phyloP scores from a whole-genome alignment of 2,113 vertebrate species.

The Neodon shergylaensis region DNA sequence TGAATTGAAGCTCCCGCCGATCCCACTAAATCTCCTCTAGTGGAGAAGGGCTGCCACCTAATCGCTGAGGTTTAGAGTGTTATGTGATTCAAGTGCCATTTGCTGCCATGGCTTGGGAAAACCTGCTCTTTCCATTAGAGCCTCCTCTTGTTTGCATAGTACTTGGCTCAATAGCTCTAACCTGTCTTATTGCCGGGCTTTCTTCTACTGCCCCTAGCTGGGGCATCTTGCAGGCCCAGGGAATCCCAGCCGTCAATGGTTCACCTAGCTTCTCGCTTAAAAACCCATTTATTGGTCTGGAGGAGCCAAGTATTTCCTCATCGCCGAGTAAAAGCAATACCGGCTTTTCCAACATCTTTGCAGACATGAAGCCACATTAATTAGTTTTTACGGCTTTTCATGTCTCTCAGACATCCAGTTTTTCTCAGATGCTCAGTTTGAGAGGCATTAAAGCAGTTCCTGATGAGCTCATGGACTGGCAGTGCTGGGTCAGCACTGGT shows the following conservation, averaged over 20 bases:
- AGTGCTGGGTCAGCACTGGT: background rate
- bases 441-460: background rate
- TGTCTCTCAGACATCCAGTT: background rate
- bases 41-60: conserved; percentile 45
- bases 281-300: conserved; percentile 21
- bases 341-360: conserved; percentile 30
- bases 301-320: conserved; percentile 52
- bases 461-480: background rate
- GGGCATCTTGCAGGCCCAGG: background rate
- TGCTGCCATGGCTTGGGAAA: conserved; percentile 9
- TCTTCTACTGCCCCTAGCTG: background rate
- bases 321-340: background rate
- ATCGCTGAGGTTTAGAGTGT: conserved; percentile 47
- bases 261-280: background rate
- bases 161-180: background rate
- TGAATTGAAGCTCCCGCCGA: conserved; percentile 70
- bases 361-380: conserved; percentile 1
- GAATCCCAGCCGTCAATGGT: background rate
- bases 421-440: background rate
- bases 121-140: background rate
- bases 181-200: background rate
- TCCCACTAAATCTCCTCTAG: conserved; percentile 70
- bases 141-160: background rate
- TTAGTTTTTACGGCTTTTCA: conserved; percentile 52
- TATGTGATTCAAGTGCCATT: background rate